Base-by-base conservation (phyloP, 2,113 vertebrate genomes). In the Cnemophilus loriae region DNA sequence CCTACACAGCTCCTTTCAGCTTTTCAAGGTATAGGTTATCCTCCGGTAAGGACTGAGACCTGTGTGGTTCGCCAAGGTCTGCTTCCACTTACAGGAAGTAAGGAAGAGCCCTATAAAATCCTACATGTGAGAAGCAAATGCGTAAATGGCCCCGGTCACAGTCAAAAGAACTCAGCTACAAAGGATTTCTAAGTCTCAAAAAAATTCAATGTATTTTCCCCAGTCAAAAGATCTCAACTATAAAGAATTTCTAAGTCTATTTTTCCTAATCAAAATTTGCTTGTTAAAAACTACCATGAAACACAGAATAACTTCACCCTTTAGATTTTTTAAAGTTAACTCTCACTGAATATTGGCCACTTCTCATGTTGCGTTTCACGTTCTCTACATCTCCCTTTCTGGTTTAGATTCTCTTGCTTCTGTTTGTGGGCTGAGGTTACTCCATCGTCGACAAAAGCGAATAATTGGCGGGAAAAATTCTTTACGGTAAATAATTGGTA, bases 381-480 rank as follows among this genome's bases (percentile, higher is more conserved):
- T 30, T 68, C 27, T 82, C 50, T 94, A 9, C 12, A 28, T 87
- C n/a, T 85, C 59, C 6, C 30, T 89, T 93, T 95, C 74, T 91
- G 89, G 73, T 96, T 96, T 97, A 99, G 99, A 98, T 96, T 93
- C 98, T 69, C 97, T 97, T 49, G 95, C 96, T 64, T 98, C 98
- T 64, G 98, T 98, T 79, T 99, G 99, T 87, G 99, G 99, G 86
- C 21, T 99, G 96, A 98, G 99, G 84, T 97, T 98, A 79, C 89
- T 98, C 69, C 99, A 99, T 89, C 98, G 97, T 82, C 98, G 99
- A 68, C 99, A 99, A 95, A 99, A 99, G 71, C 97, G 99, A 92
- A 99, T 99, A 96, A 99, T 99, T 86, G 99, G 99, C 82, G 99
- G 99, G 67, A 98, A 98, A 95, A 99, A 99, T 97, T 99, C 99